phyloP scores from a whole-genome alignment of 2,888 invertebrate species.

The Caenorhabditis sp. region DNA sequence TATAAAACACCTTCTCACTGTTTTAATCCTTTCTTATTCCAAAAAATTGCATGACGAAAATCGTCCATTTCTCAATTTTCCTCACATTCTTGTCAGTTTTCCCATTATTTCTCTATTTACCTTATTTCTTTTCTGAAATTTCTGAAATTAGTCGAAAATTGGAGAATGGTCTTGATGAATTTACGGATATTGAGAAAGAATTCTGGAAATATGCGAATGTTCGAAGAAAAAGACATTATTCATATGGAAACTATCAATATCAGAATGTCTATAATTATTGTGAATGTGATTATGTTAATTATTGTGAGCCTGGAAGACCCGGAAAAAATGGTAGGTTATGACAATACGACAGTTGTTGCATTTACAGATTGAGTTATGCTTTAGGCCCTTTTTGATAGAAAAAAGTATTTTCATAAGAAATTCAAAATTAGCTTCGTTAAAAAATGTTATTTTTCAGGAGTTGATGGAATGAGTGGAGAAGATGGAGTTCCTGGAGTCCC shows the following conservation, averaged over 20 bases:
- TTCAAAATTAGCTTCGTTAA: no score
- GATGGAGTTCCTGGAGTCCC: constrained; percentile 36
- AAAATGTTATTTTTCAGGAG: no score
- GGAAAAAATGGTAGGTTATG: constrained; percentile 24
- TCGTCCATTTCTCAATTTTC: constrained; percentile 22
- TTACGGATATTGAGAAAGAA: constrained; percentile 21
- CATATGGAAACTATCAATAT: neutral
- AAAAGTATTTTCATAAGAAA: no score
- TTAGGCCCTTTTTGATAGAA: no score
- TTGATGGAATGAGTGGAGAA: constrained; percentile 19
- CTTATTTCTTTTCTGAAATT: constrained; percentile 28
- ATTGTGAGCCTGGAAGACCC: constrained; percentile 41
- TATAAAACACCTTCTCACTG: neutral
- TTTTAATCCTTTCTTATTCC: neutral
- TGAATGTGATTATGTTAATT: constrained; percentile 44
- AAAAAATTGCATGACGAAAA: neutral
- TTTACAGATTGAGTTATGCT: no score
- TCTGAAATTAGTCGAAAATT: constrained; percentile 19
- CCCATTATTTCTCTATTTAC: constrained; percentile 34
- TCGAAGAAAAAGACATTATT: constrained; percentile 14
- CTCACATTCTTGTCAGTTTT: constrained; percentile 34
- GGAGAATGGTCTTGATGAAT: constrained; percentile 30
- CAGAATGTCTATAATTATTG: constrained; percentile 39
- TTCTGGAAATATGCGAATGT: constrained; percentile 14
- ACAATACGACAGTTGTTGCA: neutral